Percentiles rank a stretch among this genome's conserved stretches.
phyloP scores from a whole-genome alignment of 37 sponge, comb jelly and placozoan species.

The Cliona cf. orientalis region DNA sequence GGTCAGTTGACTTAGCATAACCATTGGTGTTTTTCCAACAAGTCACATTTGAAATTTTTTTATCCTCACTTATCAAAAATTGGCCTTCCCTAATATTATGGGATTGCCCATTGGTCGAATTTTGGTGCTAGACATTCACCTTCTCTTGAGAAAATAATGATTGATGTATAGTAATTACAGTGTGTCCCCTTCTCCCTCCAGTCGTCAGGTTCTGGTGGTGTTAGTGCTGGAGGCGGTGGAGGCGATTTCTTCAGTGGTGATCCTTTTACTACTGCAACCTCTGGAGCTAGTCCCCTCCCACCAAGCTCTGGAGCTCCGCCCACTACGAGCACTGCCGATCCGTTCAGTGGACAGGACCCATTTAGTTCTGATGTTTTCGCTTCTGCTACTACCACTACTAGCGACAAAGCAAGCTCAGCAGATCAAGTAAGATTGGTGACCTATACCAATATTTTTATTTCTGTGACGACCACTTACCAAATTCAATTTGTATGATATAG shows the following conservation, averaged over 20 bases:
- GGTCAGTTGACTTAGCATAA: too few relatives aligned
- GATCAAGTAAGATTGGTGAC: too few relatives aligned
- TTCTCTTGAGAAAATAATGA: too few relatives aligned
- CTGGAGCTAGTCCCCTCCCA: neutral
- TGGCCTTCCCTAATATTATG: too few relatives aligned
- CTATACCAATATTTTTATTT: neutral
- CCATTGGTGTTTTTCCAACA: too few relatives aligned
- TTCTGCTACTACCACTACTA: neutral
- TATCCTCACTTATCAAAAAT: too few relatives aligned
- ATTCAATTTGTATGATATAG: too few relatives aligned
- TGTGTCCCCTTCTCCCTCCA: neutral
- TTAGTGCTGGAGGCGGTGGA: neutral
- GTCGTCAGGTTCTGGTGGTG: neutral
- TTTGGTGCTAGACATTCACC: too few relatives aligned
- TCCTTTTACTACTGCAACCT: constrained; percentile 13
- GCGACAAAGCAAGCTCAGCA: neutral
- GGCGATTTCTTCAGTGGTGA: constrained; percentile 36
- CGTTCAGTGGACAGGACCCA: constrained; percentile 64
- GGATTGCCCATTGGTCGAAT: too few relatives aligned
- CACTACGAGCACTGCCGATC: constrained; percentile 20
- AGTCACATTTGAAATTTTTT: too few relatives aligned
- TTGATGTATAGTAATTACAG: too few relatives aligned
- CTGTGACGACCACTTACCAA: too few relatives aligned
- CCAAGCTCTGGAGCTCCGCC: neutral
- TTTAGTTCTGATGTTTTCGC: constrained; percentile 37